phyloP scores from a whole-genome alignment of 2,113 vertebrate species.

The Carlito syrichta region DNA sequence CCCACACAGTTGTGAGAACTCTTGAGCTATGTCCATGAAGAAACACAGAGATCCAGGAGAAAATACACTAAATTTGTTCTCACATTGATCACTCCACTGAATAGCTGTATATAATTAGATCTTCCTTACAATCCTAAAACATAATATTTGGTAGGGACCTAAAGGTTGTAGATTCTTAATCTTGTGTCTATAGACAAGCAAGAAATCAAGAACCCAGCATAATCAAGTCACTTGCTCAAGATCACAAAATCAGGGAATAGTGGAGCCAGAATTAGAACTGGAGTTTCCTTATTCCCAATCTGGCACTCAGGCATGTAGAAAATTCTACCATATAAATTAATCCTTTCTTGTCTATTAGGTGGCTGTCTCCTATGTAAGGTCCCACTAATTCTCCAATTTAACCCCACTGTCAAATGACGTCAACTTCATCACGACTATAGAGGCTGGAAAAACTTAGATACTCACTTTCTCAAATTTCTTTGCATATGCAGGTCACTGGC shows the following conservation, averaged over 20 bases:
- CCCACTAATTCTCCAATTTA: background rate
- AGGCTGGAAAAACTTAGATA: background rate
- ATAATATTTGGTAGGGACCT: background rate
- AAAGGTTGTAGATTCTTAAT: background rate
- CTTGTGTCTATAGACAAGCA: background rate
- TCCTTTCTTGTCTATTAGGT: slow-evolving; percentile 8
- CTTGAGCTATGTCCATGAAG: background rate
- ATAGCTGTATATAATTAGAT: background rate
- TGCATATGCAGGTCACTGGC: background rate
- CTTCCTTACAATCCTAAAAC: background rate
- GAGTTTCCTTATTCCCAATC: background rate
- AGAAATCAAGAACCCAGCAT: background rate
- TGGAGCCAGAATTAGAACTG: background rate
- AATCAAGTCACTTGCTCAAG: background rate
- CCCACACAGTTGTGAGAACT: background rate
- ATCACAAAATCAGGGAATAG: background rate
- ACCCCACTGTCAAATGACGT: background rate
- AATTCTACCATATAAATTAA: background rate
- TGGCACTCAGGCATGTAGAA: background rate
- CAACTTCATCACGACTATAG: background rate
- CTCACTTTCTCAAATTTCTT: background rate
- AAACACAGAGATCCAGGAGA: background rate
- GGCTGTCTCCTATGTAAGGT: background rate
- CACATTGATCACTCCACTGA: background rate
- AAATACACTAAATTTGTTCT: background rate